Percentiles rank a stretch among this genome's conserved stretches.
Conservation (phyloP, 2,888 invertebrate species). For the Poecilobothrus nobilitatus region DNA sequence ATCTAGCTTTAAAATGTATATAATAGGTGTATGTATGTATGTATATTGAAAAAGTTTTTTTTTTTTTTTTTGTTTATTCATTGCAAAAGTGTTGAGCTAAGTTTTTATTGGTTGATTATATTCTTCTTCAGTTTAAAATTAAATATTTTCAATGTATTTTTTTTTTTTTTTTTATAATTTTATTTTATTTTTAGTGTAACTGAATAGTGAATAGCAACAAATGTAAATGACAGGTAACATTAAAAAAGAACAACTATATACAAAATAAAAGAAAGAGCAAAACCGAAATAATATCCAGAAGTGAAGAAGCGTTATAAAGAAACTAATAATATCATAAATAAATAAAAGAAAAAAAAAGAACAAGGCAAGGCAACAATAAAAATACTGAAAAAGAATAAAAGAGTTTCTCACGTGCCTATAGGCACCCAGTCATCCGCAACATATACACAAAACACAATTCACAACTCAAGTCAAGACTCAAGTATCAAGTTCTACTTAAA, state of each 20-base stretch:
- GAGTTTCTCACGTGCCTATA: constrained; percentile 1
- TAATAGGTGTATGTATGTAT: no score
- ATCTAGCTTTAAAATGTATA: no score
- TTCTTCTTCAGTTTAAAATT: no score
- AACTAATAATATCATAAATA: no score
- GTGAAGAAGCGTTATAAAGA: not conserved
- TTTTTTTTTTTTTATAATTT: no score
- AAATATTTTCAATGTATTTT: not conserved
- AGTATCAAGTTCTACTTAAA: no score
- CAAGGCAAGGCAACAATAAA: no score
- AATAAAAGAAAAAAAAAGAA: no score
- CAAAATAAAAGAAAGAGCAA: not conserved
- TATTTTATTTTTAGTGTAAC: no score
- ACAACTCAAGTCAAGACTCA: no score
- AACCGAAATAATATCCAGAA: not conserved
- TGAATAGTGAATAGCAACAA: not conserved
- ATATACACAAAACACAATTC: not conserved
- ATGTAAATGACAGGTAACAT: not conserved
- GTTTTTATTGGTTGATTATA: not conserved
- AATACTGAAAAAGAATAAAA: not conserved
- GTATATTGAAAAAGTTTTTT: no score
- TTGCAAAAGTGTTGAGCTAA: not conserved
- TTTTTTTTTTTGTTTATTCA: not conserved
- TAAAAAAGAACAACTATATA: not conserved
- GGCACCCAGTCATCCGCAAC: not conserved